Percentiles rank a stretch among this genome's conserved stretches.
Conservation (phyloP, 2,797 vertebrate species). For the Liparis tanakae region DNA sequence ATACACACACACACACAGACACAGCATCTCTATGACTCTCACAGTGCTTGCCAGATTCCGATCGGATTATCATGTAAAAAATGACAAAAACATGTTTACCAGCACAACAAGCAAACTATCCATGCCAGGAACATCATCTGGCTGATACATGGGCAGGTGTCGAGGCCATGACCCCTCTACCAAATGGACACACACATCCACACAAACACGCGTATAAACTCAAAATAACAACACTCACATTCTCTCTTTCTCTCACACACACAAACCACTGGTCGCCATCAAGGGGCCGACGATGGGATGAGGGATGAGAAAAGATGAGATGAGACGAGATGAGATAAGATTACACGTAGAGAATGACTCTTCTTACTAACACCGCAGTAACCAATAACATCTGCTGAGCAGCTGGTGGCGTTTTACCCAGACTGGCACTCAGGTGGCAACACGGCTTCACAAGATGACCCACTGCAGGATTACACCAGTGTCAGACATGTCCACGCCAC, state of each 20-base stretch:
- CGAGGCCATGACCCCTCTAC: constrained; percentile 66
- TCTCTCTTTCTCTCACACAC: constrained; percentile 13
- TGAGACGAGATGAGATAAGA: constrained; percentile 39
- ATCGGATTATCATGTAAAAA: constrained; percentile 82
- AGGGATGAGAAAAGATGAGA: constrained; percentile 33
- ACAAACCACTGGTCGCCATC: constrained; percentile 37
- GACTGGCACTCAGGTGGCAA: constrained; percentile 64
- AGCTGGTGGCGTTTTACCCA: constrained; percentile 82
- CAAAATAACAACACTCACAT: constrained; percentile 1
- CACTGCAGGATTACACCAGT: constrained; percentile 83
- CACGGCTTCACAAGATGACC: constrained; percentile 78
- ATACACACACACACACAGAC: constrained; percentile 34
- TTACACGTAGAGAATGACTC: constrained; percentile 69
- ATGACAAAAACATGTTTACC: constrained; percentile 81
- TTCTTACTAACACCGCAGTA: constrained; percentile 69
- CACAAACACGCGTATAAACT: constrained; percentile 8
- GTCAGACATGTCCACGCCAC: constrained; percentile 78
- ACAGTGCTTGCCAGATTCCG: constrained; percentile 70
- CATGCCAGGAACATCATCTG: constrained; percentile 80
- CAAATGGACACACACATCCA: constrained; percentile 31
- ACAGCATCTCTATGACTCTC: constrained; percentile 52
- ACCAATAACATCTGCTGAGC: constrained; percentile 86
- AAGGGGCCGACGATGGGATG: constrained; percentile 9
- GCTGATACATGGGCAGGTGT: constrained; percentile 78
- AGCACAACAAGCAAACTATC: constrained; percentile 66